Evolutionary conservation across 2,113 vertebrate genomes (phyloP).

Genomic region (Hyperopisus bebe): DNA sequence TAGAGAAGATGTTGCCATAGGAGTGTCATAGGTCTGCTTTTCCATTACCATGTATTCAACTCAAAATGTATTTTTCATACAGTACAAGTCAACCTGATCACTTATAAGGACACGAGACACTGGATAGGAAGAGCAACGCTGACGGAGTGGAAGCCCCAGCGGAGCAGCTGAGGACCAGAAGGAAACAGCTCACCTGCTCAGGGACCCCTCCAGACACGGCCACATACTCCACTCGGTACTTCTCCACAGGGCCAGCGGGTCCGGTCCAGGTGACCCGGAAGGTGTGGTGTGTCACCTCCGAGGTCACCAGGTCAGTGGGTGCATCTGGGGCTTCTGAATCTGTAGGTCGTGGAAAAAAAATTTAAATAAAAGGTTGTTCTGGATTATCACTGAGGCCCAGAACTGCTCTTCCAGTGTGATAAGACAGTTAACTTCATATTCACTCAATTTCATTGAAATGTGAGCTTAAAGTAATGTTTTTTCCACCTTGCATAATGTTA

Average conservation of each 20-base stretch:
- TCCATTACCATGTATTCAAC: not conserved
- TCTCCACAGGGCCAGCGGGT: constrained; percentile 72
- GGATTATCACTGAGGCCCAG: not conserved
- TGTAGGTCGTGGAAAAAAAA: not conserved
- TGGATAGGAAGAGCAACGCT: not conserved
- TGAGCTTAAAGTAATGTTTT: constrained; percentile 16
- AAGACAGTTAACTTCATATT: not conserved
- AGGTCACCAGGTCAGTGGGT: constrained; percentile 78
- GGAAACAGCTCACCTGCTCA: constrained; percentile 63
- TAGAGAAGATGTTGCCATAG: not conserved
- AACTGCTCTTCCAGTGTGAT: not conserved
- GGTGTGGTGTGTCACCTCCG: constrained; percentile 77
- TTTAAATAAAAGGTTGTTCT: not conserved
- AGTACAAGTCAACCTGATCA: not conserved
- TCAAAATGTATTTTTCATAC: not conserved
- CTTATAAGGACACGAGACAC: not conserved
- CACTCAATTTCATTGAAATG: not conserved
- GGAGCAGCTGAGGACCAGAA: not conserved
- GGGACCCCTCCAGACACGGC: constrained; percentile 65
- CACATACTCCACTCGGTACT: constrained; percentile 76
- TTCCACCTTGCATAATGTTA: not conserved
- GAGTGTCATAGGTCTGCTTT: not conserved
- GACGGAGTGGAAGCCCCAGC: not conserved
- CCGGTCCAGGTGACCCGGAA: constrained; percentile 82
- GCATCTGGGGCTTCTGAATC: constrained; percentile 28